These are phyloP conservation scores for Serripes groenlandicus DNA, from an alignment of 2,888 invertebrate genomes.

Conservation along the genomic window DNA sequence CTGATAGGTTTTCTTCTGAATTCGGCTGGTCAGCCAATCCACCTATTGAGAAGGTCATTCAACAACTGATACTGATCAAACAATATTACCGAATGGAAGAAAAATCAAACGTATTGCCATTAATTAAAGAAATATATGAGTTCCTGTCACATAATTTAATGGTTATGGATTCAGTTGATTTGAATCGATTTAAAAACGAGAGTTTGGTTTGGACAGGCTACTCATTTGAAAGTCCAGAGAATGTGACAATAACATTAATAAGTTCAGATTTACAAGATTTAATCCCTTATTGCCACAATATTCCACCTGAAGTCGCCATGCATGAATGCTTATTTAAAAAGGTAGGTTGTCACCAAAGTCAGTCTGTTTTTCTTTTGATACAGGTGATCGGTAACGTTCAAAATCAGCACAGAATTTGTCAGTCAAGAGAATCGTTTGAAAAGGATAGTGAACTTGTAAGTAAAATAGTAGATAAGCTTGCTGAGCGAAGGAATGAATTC, in stretches of 20 bases:
- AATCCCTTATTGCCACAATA: constrained; percentile 55
- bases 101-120: constrained; percentile 40
- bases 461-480: constrained; percentile 52
- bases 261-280: constrained; percentile 41
- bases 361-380: constrained; percentile 35
- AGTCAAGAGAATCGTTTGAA: not conserved
- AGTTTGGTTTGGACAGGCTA: constrained; percentile 61
- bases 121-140: constrained; percentile 21
- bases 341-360: constrained; percentile 47
- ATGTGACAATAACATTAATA: constrained; percentile 29
- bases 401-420: constrained; percentile 13
- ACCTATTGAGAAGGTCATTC: constrained; percentile 17
- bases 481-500: constrained; percentile 13
- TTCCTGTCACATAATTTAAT: not conserved
- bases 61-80: constrained; percentile 44
- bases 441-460: constrained; percentile 52
- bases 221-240: constrained; percentile 45
- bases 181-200: not conserved
- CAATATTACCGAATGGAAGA: constrained; percentile 21
- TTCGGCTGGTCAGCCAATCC: constrained; percentile 37
- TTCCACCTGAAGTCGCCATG: constrained; percentile 53
- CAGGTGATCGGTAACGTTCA: constrained; percentile 41
- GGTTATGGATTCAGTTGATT: not conserved
- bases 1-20: not conserved
- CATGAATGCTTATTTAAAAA: constrained; percentile 37